phyloP scores from a whole-genome alignment of 1,140 invertebrate genomes.

The Apis mellifera region DNA sequence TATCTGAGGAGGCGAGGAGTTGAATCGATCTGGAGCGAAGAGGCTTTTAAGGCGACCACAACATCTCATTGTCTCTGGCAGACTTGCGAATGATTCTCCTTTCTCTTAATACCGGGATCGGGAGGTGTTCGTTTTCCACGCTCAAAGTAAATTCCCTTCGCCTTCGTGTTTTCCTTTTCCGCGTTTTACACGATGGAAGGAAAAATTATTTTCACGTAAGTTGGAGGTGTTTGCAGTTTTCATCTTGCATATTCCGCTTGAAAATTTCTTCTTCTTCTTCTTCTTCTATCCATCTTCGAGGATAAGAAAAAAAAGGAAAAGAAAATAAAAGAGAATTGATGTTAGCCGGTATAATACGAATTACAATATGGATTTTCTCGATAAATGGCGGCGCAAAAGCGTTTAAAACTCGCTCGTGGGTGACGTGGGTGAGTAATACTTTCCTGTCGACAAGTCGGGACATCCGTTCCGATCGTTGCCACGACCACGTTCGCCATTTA shows the following conservation, averaged over 20 bases:
- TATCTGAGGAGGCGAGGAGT: conserved; percentile 65
- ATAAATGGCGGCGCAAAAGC: not conserved
- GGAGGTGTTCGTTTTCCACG: not conserved
- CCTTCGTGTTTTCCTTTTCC: not conserved
- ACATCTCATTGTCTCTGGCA: conserved; percentile 63
- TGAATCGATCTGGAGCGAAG: conserved; percentile 73
- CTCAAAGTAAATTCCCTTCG: not conserved
- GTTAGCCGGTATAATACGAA: not conserved
- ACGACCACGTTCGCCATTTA: conserved; percentile 49
- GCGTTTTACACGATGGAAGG: not conserved
- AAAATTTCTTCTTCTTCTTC: not conserved
- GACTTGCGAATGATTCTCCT: conserved; percentile 48
- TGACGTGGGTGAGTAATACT: conserved; percentile 34
- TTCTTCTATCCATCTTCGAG: too few relatives aligned
- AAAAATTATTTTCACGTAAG: not conserved
- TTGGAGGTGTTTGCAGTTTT: not conserved
- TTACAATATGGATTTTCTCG: conserved; percentile 1
- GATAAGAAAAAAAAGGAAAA: too few relatives aligned
- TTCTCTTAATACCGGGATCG: not conserved
- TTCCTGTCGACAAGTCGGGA: conserved; percentile 49
- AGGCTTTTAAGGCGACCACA: conserved; percentile 76
- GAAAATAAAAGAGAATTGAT: not conserved
- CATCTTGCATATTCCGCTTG: not conserved
- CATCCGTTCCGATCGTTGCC: conserved; percentile 48
- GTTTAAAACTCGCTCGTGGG: conserved; percentile 7